These are phyloP conservation scores for Eurois occulta DNA, from an alignment of 2,888 invertebrate species.

Conservation along the genomic window DNA sequence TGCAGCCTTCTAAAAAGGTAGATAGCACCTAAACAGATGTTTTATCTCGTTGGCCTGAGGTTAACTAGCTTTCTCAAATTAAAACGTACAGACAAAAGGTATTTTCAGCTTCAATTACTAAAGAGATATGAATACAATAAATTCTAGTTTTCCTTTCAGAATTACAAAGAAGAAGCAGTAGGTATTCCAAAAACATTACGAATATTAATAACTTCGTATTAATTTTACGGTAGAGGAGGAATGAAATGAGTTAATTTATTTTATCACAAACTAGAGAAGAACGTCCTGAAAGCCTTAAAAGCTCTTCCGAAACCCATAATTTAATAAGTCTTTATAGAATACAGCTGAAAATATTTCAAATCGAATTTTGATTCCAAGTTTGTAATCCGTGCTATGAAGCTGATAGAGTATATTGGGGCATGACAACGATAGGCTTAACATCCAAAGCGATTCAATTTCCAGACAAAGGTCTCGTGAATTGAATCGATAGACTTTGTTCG, in stretches of 20 bases:
- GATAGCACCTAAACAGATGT: neutral
- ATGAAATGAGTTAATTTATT: conserved; percentile 1
- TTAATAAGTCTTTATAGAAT: conserved; percentile 9
- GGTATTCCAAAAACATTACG: conserved; percentile 1
- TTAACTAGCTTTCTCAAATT: conserved; percentile 13
- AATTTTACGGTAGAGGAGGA: neutral
- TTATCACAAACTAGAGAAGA: conserved; percentile 9
- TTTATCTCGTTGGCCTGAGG: neutral
- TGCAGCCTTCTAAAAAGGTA: neutral
- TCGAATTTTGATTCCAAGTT: conserved; percentile 13
- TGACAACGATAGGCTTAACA: neutral
- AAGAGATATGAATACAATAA: neutral
- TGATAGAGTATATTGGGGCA: conserved; percentile 5
- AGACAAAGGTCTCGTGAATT: conserved; percentile 15
- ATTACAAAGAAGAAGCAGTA: neutral
- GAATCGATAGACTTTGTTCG: conserved; percentile 4
- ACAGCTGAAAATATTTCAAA: conserved; percentile 7
- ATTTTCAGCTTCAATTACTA: neutral
- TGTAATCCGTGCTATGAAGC: neutral
- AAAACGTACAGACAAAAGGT: conserved; percentile 13
- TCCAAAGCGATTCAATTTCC: neutral
- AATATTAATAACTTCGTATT: conserved; percentile 5
- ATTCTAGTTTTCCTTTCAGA: conserved; percentile 7
- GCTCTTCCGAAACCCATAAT: conserved; percentile 5
- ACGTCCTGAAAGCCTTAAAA: conserved; percentile 9